A percentile compares a stretch with the other conserved stretches of the same genome.
Conservation (phyloP, 2,888 invertebrate species). For the Aromia moschata region DNA sequence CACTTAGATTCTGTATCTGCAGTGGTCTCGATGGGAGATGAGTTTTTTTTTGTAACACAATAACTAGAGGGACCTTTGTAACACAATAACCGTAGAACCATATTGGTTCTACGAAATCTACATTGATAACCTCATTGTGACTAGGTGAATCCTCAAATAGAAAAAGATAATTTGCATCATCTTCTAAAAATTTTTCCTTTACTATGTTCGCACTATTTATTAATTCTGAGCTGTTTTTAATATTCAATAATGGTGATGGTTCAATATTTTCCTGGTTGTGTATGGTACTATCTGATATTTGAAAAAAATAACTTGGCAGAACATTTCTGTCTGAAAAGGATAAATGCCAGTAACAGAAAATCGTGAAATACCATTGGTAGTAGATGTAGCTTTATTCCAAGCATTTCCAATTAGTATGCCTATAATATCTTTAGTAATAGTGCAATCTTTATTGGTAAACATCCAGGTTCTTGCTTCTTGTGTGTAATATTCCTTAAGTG, state of each 20-base stretch:
- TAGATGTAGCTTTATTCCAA: neutral
- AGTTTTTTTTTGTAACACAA: neutral
- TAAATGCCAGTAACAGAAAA: no score
- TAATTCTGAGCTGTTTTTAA: no score
- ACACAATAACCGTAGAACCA: no score
- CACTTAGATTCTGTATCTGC: neutral
- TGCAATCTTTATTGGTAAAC: conserved; percentile 7
- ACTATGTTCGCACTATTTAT: no score
- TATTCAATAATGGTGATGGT: no score
- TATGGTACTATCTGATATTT: no score
- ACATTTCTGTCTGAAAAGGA: no score
- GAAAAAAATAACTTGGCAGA: no score
- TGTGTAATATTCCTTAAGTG: conserved; percentile 42
- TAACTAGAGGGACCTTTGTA: neutral
- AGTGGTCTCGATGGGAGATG: neutral
- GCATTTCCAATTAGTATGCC: conserved; percentile 5
- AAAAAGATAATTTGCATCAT: neutral
- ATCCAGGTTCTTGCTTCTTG: conserved; percentile 7
- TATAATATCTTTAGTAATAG: neutral
- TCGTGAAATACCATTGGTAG: neutral
- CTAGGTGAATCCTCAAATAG: neutral
- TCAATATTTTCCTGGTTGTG: no score
- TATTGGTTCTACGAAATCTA: neutral
- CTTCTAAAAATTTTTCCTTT: neutral
- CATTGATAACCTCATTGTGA: neutral